Base-by-base conservation (phyloP, 2,113 vertebrate genomes). In the Dermatemys mawii region DNA sequence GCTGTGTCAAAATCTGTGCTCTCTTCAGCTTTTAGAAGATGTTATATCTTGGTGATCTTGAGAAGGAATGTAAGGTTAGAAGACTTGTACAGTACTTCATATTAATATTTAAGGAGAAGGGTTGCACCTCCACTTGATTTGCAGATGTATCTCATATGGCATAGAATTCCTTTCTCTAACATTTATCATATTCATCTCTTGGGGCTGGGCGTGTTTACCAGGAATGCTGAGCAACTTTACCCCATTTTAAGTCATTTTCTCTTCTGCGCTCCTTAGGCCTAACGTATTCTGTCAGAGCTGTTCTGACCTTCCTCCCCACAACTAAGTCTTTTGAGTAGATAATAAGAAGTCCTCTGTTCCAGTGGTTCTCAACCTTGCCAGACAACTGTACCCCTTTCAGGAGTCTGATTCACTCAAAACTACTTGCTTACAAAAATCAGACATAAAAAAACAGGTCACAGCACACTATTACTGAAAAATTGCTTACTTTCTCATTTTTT, bases 71-170 rank as follows among this genome's bases (percentile, higher is more conserved):
- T 67, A 86, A 83, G 90, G 50, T 9, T 63, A 1, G 16, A 76
- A 83, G 63, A 83, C 0, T 67, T 38, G 6, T 5, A 0, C 57
- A 46, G 14, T 4, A 7, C 26, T 89, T 88, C 80, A 14, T 9
- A 79, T 87, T 6, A 84, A 78, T 83, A 53, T 12, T 81, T 92
- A 53, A 57, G 55, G 93, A 92, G 60, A 96, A 14, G 49, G 41
- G 32, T 2, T 14, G 57, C 73, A 0, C 4, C 19, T 24, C 46
- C 32, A 90, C 73, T 41, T 78, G 41, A 1, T 1, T 67, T 92
- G 82, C 88, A 93, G 70, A 76, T 87, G 50, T 38, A n/a, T 46
- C 67, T 79, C 63, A 63, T 79, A 81, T 41, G 92, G n/a, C 5
- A 90, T 79, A 24, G 84, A 38, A 81, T 60, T 13, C 32, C 60